phyloP scores from a whole-genome alignment of 1,140 invertebrate genomes.

The Orchesella cincta region DNA sequence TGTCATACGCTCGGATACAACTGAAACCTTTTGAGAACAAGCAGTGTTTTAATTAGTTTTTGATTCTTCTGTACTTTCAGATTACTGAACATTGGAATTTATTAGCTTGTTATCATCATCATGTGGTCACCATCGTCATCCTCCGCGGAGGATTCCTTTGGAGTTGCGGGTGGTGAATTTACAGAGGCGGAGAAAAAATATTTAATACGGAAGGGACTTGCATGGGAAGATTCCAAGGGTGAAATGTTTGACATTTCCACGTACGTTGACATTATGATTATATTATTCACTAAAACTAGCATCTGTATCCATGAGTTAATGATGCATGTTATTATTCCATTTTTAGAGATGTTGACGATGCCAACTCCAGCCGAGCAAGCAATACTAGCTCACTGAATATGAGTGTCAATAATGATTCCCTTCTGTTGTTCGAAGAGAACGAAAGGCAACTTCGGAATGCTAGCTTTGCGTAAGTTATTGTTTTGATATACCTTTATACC shows the following conservation, averaged over 20 bases:
- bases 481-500: too few relatives aligned
- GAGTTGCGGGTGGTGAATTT: slow-evolving; percentile 7
- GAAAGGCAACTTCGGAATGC: too few relatives aligned
- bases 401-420: background rate
- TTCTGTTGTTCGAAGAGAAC: slow-evolving; percentile 3
- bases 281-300: background rate
- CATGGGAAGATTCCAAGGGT: slow-evolving; percentile 5
- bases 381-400: too few relatives aligned
- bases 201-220: slow-evolving; percentile 28
- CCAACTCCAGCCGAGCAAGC: background rate
- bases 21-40: too few relatives aligned
- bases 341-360: background rate
- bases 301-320: background rate
- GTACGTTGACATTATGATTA: slow-evolving; percentile 17
- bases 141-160: background rate
- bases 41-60: too few relatives aligned
- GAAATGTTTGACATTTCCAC: slow-evolving; percentile 38
- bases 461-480: too few relatives aligned
- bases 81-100: too few relatives aligned
- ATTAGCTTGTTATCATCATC: too few relatives aligned
- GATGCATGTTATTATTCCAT: background rate
- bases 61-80: too few relatives aligned
- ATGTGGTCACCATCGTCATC: background rate
- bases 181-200: slow-evolving; percentile 26
- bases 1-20: too few relatives aligned